These are phyloP conservation scores for Hydrolagus colliei DNA, from an alignment of 2,797 vertebrate species.

Conservation along the genomic window DNA sequence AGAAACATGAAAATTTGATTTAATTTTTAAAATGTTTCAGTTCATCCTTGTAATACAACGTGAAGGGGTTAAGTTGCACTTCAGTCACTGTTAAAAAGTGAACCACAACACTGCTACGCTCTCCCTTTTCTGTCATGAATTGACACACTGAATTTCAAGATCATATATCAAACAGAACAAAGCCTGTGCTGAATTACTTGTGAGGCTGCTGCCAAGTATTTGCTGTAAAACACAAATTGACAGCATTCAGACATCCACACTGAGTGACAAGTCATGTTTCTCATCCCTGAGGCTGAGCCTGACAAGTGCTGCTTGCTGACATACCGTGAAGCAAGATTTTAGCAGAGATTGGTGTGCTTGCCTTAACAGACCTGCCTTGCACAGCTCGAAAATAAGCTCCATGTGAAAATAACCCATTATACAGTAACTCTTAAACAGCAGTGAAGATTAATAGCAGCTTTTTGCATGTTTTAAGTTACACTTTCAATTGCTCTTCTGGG, in stretches of 20 bases:
- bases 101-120: not conserved
- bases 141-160: not conserved
- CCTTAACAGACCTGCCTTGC: not conserved
- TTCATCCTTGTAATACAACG: not conserved
- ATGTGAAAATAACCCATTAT: conserved; percentile 12
- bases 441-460: conserved; percentile 43
- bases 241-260: not conserved
- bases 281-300: not conserved
- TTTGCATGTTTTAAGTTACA: conserved; percentile 48
- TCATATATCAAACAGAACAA: not conserved
- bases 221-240: not conserved
- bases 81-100: not conserved
- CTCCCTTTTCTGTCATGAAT: not conserved
- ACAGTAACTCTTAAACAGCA: conserved; percentile 41
- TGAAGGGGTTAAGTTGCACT: conserved; percentile 5
- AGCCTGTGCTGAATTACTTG: not conserved
- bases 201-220: not conserved
- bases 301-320: not conserved
- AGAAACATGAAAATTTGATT: not conserved
- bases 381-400: not conserved
- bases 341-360: not conserved
- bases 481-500: conserved; percentile 44
- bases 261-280: conserved; percentile 9
- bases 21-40: not conserved
- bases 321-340: not conserved